Evolutionary conservation across 1,140 invertebrate species (phyloP).

Genomic region (Camponotus floridanus): DNA sequence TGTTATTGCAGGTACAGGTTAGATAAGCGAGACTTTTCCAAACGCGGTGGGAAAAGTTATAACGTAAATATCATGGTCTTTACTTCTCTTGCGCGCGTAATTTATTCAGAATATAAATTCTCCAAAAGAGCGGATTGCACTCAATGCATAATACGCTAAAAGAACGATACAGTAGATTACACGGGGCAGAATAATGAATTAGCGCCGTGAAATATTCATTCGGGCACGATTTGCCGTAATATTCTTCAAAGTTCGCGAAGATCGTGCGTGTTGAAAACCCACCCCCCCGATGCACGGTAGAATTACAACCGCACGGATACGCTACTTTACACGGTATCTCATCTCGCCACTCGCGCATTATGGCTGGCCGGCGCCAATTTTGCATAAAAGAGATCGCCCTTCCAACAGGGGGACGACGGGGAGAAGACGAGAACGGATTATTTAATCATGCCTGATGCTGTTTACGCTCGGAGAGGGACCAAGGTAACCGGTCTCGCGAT

Average conservation of each 20-base stretch:
- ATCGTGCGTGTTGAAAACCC: not conserved
- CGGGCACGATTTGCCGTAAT: slow-evolving; percentile 2
- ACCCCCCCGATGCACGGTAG: not conserved
- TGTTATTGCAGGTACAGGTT: not conserved
- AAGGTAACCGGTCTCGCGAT: slow-evolving; percentile 40
- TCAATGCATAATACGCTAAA: too few relatives aligned
- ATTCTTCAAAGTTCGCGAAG: not conserved
- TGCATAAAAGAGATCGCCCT: slow-evolving; percentile 19
- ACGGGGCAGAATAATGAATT: slow-evolving; percentile 17
- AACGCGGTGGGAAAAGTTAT: not conserved
- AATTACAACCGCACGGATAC: slow-evolving; percentile 2
- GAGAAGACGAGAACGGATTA: slow-evolving; percentile 53
- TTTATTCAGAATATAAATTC: not conserved
- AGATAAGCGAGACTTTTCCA: not conserved
- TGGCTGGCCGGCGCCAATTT: slow-evolving; percentile 60
- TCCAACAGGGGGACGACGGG: slow-evolving; percentile 25
- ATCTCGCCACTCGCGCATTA: slow-evolving; percentile 47
- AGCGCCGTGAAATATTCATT: slow-evolving; percentile 25
- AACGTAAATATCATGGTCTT: not conserved
- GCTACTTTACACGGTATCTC: slow-evolving; percentile 56
- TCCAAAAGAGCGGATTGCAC: too few relatives aligned
- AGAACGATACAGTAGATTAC: too few relatives aligned
- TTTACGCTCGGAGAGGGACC: slow-evolving; percentile 46
- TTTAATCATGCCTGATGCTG: slow-evolving; percentile 62
- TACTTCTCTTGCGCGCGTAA: not conserved